A percentile compares a stretch with the other conserved stretches of the same genome.
phyloP scores from a whole-genome alignment of 2,113 vertebrate species.

The Poicephalus meyeri region DNA sequence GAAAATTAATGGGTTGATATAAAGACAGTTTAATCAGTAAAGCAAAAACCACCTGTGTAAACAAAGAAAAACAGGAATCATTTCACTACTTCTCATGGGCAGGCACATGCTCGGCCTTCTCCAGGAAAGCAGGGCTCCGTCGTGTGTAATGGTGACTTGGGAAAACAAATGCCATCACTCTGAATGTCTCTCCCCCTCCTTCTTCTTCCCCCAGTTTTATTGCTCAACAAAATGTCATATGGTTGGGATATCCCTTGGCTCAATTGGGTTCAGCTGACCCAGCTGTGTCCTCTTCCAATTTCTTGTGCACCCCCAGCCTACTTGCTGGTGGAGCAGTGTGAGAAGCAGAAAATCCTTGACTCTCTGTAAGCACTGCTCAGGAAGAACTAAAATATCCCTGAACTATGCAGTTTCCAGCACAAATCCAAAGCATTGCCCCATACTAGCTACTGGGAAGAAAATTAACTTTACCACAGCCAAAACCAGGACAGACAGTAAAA shows the following conservation, averaged over 20 bases:
- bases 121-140: not conserved
- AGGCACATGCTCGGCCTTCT: not conserved
- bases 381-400: not conserved
- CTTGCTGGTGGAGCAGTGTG: not conserved
- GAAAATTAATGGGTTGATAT: not conserved
- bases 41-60: not conserved
- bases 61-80: not conserved
- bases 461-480: not conserved
- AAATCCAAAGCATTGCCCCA: not conserved
- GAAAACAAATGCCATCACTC: not conserved
- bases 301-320: not conserved
- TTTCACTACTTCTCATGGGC: not conserved
- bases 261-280: not conserved
- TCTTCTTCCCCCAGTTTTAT: not conserved
- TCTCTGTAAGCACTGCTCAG: not conserved
- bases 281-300: not conserved
- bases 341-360: not conserved
- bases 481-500: not conserved
- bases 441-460: not conserved
- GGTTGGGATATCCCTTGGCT: not conserved
- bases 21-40: not conserved
- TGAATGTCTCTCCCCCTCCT: not conserved
- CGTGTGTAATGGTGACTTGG: not conserved
- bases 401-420: not conserved
- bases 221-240: not conserved